Base-by-base conservation (phyloP, 30 jellyfish, hydroid and myxozoan species). In the Rhopilema esculentum region DNA sequence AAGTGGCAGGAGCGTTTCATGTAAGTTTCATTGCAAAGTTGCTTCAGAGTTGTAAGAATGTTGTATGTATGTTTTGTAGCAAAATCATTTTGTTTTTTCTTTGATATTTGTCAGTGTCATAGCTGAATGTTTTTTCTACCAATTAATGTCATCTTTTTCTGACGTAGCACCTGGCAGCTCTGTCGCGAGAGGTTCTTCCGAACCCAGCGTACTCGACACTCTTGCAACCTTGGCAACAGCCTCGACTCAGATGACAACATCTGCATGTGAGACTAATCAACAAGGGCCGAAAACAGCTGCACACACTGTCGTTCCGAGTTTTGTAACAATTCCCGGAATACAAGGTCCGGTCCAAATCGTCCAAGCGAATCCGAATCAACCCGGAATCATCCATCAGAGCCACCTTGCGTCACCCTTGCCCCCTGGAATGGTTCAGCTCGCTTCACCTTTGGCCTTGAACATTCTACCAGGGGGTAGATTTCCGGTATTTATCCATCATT, bases 221-320 rank as follows among this genome's bases (percentile, higher is more conserved):
- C 92, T 88, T 17, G 96, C 96, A 21, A 88, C 96, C 88, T 72
- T 88, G 84, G 96, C 96, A 69, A 88, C 96, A 27, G 91, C 91
- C 65, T 87, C 95, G 70, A 87, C 95, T 65, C 95, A 75, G 79
- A 77, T 77, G 57, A 50, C 68, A 51, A 75, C 88, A 2, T 77
- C 94, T 9, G 90, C 62, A 53, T 78, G 87, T 22, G 85, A 88
- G 33, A 49, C 88, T 9, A 79, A 9, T 53, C 71, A 50, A 1
- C 67, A 20, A 12, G 72, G 83, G 1, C 87, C 49, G 75, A 79
- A 72, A 25, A 50, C 48, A 16, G 96, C 72, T 51, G 77, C 95
- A 17, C 62, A 76, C 21, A 74, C 88, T 0, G 75, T 78, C 27
- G 80, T 73, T 30, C 96, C 96, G 0, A 72, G 91, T 26, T 88